Percentiles rank a stretch among this genome's conserved stretches.
phyloP scores from a whole-genome alignment of 2,888 invertebrate species.

The Stenurella melanura region DNA sequence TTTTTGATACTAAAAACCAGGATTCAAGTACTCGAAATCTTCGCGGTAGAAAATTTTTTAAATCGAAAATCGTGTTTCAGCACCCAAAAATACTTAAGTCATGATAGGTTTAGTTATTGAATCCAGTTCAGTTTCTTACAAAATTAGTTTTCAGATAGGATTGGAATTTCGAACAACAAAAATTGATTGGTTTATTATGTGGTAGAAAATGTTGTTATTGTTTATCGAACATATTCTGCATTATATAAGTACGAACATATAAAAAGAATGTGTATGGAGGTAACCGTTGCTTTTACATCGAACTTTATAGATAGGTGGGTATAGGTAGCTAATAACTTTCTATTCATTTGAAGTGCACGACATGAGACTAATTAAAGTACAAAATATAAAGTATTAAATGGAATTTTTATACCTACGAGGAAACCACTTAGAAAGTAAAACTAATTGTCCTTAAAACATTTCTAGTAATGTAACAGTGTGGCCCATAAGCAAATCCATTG shows the following conservation, averaged over 20 bases:
- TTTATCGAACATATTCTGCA: not conserved
- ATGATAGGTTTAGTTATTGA: too few relatives aligned
- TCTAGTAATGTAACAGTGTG: not conserved
- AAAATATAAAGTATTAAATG: not conserved
- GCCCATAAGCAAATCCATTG: not conserved
- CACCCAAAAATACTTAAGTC: too few relatives aligned
- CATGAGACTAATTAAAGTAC: not conserved
- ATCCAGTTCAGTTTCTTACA: too few relatives aligned
- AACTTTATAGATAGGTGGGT: too few relatives aligned
- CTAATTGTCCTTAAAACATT: not conserved
- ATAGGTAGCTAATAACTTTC: not conserved
- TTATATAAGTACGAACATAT: not conserved
- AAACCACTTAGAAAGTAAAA: not conserved
- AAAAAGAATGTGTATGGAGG: not conserved
- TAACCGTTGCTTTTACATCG: not conserved
- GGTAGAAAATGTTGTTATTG: too few relatives aligned
- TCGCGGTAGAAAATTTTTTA: too few relatives aligned
- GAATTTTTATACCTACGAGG: not conserved
- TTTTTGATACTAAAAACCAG: too few relatives aligned
- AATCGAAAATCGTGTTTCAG: too few relatives aligned
- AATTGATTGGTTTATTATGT: too few relatives aligned
- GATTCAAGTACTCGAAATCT: too few relatives aligned
- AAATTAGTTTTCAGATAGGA: too few relatives aligned
- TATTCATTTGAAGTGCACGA: not conserved
- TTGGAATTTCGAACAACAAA: too few relatives aligned